phyloP scores from a whole-genome alignment of 1,140 invertebrate species.

The Thaumatotibia leucotreta region DNA sequence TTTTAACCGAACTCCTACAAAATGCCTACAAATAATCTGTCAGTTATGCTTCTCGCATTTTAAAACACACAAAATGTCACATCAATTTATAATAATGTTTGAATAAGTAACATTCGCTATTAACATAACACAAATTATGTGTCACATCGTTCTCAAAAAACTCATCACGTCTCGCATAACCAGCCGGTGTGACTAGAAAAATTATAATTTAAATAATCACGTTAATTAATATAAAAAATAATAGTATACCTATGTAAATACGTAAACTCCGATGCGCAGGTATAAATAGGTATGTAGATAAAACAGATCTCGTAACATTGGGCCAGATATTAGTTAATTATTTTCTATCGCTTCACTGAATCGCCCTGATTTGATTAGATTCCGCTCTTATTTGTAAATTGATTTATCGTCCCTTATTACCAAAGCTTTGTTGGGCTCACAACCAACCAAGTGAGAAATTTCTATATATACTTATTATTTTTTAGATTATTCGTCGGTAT shows the following conservation, averaged over 20 bases:
- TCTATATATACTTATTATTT: no score
- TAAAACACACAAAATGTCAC: constrained; percentile 25
- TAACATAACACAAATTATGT: not conserved
- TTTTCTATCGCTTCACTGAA: not conserved
- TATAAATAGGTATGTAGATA: no score
- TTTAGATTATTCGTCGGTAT: no score
- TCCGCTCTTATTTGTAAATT: not conserved
- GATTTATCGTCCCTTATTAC: not conserved
- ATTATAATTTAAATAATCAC: no score
- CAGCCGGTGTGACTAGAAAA: not conserved
- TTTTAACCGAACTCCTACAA: not conserved
- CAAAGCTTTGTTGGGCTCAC: not conserved
- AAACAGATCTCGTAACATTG: not conserved
- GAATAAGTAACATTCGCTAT: no score
- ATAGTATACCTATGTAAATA: not conserved
- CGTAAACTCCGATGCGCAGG: not conserved
- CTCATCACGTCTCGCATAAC: not conserved
- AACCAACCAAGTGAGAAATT: no score
- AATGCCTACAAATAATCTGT: not conserved
- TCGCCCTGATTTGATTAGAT: constrained; percentile 6
- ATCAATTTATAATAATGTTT: constrained; percentile 24
- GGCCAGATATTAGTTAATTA: not conserved
- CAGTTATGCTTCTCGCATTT: not conserved
- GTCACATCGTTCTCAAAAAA: not conserved
- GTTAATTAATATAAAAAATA: no score